phyloP scores from a whole-genome alignment of 2,888 invertebrate genomes.

The Lasioglossum pauxillum region DNA sequence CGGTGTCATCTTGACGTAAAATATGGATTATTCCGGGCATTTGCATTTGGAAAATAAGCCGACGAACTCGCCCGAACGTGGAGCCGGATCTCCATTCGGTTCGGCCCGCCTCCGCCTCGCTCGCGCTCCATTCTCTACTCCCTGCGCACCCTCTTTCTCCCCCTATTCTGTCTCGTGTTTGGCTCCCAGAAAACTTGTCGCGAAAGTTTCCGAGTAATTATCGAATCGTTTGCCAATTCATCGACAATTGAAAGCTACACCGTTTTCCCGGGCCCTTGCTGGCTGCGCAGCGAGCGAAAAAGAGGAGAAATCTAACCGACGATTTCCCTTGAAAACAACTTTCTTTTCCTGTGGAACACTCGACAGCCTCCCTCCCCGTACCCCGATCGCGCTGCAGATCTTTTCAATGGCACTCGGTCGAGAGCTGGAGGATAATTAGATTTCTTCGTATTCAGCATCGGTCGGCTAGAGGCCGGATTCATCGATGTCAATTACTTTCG shows the following conservation, averaged over 20 bases:
- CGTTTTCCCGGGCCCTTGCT: constrained; percentile 1
- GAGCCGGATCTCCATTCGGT: constrained; percentile 32
- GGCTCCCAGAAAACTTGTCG: constrained; percentile 54
- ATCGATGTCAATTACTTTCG: constrained; percentile 53
- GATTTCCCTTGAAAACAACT: constrained; percentile 29
- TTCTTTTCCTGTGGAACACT: constrained; percentile 34
- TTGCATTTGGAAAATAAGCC: constrained; percentile 83
- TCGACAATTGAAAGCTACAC: constrained; percentile 59
- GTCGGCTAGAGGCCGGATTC: constrained; percentile 19
- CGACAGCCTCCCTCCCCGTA: not conserved
- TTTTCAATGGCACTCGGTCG: constrained; percentile 35
- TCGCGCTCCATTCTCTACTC: not conserved
- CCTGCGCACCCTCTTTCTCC: not conserved
- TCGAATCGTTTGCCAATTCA: constrained; percentile 66
- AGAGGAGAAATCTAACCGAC: not conserved
- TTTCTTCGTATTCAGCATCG: constrained; percentile 36
- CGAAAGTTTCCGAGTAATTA: constrained; percentile 69
- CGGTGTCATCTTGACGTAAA: constrained; percentile 81
- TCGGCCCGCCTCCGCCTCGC: not conserved
- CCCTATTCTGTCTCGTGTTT: constrained; percentile 7
- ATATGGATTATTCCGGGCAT: constrained; percentile 83
- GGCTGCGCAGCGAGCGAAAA: not conserved
- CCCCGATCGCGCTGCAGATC: constrained; percentile 21
- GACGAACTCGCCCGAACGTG: constrained; percentile 73
- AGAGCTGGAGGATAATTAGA: constrained; percentile 48